Conservation (phyloP, 2,113 vertebrate species). For the Rissa tridactyla region DNA sequence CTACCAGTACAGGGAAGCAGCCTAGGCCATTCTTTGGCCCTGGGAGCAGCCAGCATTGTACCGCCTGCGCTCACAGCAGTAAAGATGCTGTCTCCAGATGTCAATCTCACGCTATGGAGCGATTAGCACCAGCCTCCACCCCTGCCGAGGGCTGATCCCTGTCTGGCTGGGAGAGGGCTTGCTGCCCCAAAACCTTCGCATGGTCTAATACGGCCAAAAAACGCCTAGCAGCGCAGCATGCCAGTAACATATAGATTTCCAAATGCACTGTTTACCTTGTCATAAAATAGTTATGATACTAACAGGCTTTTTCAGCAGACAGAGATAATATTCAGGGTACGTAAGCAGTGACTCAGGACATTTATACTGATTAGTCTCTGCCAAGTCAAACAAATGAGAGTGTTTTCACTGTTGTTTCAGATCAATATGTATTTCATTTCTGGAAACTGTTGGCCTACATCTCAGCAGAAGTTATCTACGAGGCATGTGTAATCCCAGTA, state of each 20-base stretch:
- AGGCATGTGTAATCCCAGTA: background rate
- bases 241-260: background rate
- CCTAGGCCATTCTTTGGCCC: background rate
- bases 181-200: background rate
- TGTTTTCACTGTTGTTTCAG: background rate
- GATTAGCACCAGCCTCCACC: background rate
- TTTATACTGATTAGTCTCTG: slow-evolving; percentile 33
- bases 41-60: background rate
- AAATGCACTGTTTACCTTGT: background rate
- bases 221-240: rapidly evolving
- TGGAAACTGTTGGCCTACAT: slow-evolving; percentile 28
- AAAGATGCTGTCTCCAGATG: too few species aligned
- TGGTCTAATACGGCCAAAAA: background rate
- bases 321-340: background rate
- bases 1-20: background rate
- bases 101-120: background rate
- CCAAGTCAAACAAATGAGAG: slow-evolving; percentile 52
- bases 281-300: slow-evolving; percentile 6
- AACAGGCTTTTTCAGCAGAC: background rate
- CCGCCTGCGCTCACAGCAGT: too few species aligned
- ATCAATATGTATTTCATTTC: slow-evolving; percentile 61
- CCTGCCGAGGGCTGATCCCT: background rate
- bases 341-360: slow-evolving; percentile 36
- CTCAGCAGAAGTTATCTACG: slow-evolving; percentile 27
- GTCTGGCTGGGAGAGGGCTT: background rate